Evolutionary conservation across 2,888 invertebrate genomes (phyloP).

Genomic region (Brenthis hecate): DNA sequence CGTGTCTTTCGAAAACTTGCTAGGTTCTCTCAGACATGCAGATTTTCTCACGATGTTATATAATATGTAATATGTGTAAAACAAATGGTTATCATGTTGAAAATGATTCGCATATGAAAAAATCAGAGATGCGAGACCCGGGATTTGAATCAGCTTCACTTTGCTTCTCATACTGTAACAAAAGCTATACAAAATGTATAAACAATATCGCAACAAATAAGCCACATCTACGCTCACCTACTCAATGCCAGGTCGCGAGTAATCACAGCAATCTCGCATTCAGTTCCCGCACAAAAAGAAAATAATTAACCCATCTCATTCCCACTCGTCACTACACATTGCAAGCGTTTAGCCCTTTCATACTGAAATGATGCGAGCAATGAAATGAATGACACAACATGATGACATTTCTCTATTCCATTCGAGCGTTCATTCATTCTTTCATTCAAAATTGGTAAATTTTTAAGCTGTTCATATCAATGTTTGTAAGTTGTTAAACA

Average conservation of each 20-base stretch:
- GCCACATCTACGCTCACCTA: slow-evolving; percentile 11
- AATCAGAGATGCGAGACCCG: too few species aligned
- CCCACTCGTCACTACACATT: slow-evolving; percentile 53
- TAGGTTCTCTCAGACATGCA: too few species aligned
- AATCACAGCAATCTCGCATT: slow-evolving; percentile 69
- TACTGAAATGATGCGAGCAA: slow-evolving; percentile 19
- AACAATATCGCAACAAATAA: neutral
- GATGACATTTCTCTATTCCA: slow-evolving; percentile 5
- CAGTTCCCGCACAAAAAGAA: slow-evolving; percentile 67
- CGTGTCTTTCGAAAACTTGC: too few species aligned
- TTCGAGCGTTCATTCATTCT: neutral
- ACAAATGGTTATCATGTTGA: too few species aligned
- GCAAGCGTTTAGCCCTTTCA: slow-evolving; percentile 28
- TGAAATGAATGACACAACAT: slow-evolving; percentile 24
- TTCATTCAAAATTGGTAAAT: slow-evolving; percentile 9
- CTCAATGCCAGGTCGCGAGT: slow-evolving; percentile 40
- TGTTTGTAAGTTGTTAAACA: too few species aligned
- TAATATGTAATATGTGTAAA: too few species aligned
- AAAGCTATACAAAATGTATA: neutral
- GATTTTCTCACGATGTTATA: too few species aligned
- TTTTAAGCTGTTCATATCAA: slow-evolving; percentile 4
- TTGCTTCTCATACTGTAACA: too few species aligned
- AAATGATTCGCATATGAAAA: too few species aligned
- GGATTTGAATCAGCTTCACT: too few species aligned
- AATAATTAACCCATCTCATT: slow-evolving; percentile 69